phyloP scores from a whole-genome alignment of 2,113 vertebrate genomes.

The Butorides virescens region DNA sequence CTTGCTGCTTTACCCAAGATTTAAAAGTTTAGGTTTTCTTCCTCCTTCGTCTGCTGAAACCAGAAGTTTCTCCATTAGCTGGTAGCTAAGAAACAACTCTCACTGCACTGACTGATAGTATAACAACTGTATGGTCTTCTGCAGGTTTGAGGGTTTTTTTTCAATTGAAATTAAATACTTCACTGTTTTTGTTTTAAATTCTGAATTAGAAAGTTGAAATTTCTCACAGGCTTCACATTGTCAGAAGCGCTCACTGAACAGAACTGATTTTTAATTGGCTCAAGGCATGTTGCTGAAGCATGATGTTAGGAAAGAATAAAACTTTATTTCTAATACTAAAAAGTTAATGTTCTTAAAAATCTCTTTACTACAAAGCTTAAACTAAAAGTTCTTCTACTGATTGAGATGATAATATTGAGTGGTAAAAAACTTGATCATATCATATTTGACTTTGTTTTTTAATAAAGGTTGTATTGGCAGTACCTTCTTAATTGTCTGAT shows the following conservation, averaged over 20 bases:
- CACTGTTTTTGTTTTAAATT: neutral
- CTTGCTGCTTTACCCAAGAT: neutral
- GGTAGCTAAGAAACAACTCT: neutral
- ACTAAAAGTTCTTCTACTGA: neutral
- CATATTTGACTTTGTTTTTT: neutral
- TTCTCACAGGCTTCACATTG: neutral
- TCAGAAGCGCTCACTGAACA: rapidly evolving
- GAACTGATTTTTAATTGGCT: neutral
- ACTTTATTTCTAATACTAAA: constrained; percentile 24
- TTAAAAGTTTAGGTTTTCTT: neutral
- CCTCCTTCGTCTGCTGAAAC: neutral
- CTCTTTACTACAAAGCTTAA: neutral
- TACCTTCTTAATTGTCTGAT: neutral
- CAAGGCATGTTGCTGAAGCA: neutral
- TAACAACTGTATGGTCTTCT: neutral
- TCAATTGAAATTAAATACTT: neutral
- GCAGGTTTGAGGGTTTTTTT: neutral
- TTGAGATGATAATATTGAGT: neutral
- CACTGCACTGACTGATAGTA: neutral
- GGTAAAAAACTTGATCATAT: neutral
- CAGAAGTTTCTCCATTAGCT: neutral
- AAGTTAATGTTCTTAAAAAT: constrained; percentile 42
- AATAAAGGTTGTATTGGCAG: neutral
- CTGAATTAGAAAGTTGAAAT: neutral
- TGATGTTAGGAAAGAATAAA: constrained; percentile 6